Evolutionary conservation across 2,888 invertebrate species (phyloP).

Genomic region (Phalera bucephala): DNA sequence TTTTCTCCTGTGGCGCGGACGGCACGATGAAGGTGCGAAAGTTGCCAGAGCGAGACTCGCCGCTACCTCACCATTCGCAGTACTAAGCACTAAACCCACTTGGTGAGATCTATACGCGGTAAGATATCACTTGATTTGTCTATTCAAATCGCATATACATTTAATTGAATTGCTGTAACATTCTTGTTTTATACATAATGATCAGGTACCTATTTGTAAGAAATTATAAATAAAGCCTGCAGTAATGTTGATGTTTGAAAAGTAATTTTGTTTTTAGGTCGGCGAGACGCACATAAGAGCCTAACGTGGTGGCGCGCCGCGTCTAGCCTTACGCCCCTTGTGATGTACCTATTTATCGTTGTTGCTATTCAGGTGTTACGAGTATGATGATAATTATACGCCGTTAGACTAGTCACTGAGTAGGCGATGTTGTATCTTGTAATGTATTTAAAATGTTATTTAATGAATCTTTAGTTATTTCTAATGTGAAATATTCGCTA

Average conservation of each 20-base stretch:
- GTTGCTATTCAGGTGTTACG: conserved; percentile 70
- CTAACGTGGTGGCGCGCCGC: conserved; percentile 28
- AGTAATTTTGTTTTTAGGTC: conserved; percentile 26
- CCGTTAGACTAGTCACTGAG: conserved; percentile 81
- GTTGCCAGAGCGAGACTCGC: conserved; percentile 89
- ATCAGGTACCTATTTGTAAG: too few species aligned
- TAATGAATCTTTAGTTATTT: conserved; percentile 78
- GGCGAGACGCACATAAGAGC: conserved; percentile 31
- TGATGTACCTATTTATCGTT: conserved; percentile 70
- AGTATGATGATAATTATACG: conserved; percentile 61
- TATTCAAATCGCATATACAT: too few species aligned
- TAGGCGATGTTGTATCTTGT: conserved; percentile 77
- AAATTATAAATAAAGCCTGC: too few species aligned
- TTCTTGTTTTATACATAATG: too few species aligned
- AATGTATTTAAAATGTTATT: conserved; percentile 73
- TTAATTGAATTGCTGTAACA: too few species aligned
- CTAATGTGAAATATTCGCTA: conserved; percentile 72
- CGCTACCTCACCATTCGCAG: conserved; percentile 59
- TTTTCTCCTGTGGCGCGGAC: conserved; percentile 99
- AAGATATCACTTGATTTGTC: conserved; percentile 1
- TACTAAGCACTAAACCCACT: conserved; percentile 43
- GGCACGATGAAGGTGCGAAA: conserved; percentile 99
- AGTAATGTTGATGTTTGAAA: too few species aligned
- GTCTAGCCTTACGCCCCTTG: conserved; percentile 49
- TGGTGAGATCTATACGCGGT: conserved; percentile 15